phyloP scores from a whole-genome alignment of 1,140 invertebrate species.

The Drosophila willistoni region DNA sequence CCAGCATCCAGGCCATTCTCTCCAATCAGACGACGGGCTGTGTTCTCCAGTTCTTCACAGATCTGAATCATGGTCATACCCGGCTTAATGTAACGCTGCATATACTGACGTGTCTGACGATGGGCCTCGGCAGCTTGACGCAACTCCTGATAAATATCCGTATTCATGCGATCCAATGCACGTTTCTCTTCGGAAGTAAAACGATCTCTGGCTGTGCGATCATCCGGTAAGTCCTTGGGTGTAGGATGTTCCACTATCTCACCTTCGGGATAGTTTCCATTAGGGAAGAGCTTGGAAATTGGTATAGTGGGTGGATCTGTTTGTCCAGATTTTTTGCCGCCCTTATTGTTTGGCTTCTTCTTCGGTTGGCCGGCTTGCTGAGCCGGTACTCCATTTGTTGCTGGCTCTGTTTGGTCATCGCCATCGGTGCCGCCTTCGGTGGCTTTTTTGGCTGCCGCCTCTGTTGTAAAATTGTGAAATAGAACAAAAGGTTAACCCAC shows the following conservation, averaged over 20 bases:
- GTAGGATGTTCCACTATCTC: constrained; percentile 91
- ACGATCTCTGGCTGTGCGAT: constrained; percentile 93
- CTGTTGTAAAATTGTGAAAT: constrained; percentile 39
- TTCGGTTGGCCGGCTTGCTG: constrained; percentile 83
- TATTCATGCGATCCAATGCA: constrained; percentile 90
- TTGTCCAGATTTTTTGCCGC: constrained; percentile 84
- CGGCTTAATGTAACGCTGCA: constrained; percentile 96
- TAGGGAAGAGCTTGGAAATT: constrained; percentile 92
- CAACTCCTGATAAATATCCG: constrained; percentile 97
- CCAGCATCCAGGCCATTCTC: constrained; percentile 98
- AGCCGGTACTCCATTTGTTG: constrained; percentile 73
- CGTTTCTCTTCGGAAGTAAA: constrained; percentile 96
- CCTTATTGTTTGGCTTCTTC: constrained; percentile 90
- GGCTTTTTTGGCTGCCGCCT: constrained; percentile 72
- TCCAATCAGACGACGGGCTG: constrained; percentile 94
- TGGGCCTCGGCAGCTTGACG: constrained; percentile 98
- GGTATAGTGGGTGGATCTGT: constrained; percentile 94
- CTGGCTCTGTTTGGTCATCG: constrained; percentile 83
- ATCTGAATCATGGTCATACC: constrained; percentile 99
- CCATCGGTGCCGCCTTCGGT: constrained; percentile 71
- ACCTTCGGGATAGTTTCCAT: constrained; percentile 91
- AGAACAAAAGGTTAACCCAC: constrained; percentile 24
- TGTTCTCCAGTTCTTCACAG: constrained; percentile 97
- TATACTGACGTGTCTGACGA: constrained; percentile 96
- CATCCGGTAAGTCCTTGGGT: constrained; percentile 87